Conservation (phyloP, 2,113 vertebrate genomes). For the Lucifuga dentata region DNA sequence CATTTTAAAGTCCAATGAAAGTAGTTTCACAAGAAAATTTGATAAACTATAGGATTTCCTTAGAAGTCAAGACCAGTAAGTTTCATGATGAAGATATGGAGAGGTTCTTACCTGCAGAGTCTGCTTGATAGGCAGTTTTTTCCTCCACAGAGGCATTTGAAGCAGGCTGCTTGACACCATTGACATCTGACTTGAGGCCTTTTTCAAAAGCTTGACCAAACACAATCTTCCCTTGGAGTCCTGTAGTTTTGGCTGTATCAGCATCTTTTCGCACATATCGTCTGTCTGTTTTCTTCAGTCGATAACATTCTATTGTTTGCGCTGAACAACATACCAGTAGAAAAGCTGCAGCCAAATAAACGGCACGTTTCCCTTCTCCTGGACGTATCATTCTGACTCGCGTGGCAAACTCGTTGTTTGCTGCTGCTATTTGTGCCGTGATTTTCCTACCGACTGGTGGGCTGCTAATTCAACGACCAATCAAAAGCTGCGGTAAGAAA, state of each 20-base stretch:
- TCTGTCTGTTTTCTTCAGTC: constrained; percentile 35
- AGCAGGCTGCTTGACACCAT: background rate
- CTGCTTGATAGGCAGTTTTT: constrained; percentile 51
- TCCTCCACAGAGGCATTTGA: constrained; percentile 36
- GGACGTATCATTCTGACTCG: background rate
- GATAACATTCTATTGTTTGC: constrained; percentile 25
- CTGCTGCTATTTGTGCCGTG: background rate
- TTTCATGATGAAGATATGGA: too few species aligned
- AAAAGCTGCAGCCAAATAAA: constrained; percentile 15
- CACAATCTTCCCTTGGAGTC: constrained; percentile 48
- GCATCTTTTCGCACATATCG: background rate
- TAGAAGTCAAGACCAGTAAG: too few species aligned
- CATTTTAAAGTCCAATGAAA: too few species aligned
- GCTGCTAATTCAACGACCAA: constrained; percentile 29
- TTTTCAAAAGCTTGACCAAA: constrained; percentile 39
- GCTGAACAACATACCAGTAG: constrained; percentile 28
- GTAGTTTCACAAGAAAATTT: too few species aligned
- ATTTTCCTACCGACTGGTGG: background rate
- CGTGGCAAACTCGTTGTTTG: background rate
- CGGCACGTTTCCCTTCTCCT: background rate
- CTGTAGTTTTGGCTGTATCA: fast-evolving
- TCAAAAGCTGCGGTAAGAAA: background rate
- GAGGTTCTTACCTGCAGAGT: constrained; percentile 52
- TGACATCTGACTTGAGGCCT: background rate
- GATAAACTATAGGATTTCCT: too few species aligned